Base-by-base conservation (phyloP, 2,888 invertebrate genomes). In the Anthophora plumipes region DNA sequence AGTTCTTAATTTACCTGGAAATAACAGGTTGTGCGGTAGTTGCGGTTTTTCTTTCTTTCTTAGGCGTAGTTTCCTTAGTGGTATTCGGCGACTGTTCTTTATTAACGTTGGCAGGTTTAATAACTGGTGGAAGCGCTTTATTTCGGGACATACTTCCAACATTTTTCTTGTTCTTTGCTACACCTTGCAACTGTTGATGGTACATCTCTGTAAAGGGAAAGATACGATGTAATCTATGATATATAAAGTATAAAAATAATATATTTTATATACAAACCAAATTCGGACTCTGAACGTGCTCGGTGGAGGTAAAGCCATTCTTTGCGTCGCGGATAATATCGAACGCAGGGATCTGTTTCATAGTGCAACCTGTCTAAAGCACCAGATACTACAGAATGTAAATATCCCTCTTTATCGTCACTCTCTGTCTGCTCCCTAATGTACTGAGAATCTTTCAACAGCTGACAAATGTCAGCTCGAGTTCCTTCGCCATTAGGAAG, bases 221-320 rank as follows among this genome's bases (percentile, higher is more conserved):
- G 9, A 0, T 9, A 43, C 8, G 0, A 8, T 9, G 1, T 31
- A 22, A 43, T 39, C 11, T n/a, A 11, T 20, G 17, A n/a, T 8
- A 52, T 43, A 11, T 37, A 37, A 22, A 43, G 22, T 12, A 43
- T 20, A 64, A 46, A n/a, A 39, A 14, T 1, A n/a, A 71, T 11
- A 17, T 22, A 9, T 54, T 52, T 9, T 7, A 17, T 37, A 64
- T 78, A 91, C 92, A 88, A 91, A 96, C 96, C 95, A 91, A 96
- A 96, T 92, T 96, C 96, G 55, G 95, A 95, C 88, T 95, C 95
- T 9, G 95, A 94, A 57, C 96, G 92, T 67, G 95, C 95, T 74
- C 98, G 95, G 93, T 99, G 98, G 72, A 99, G 94, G 93, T 99
- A 99, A n/a, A 98, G 97, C 99, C 99, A 99, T 43, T 98, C 96